Conservation (phyloP, 1,140 invertebrate species). For the Bombus superbus region DNA sequence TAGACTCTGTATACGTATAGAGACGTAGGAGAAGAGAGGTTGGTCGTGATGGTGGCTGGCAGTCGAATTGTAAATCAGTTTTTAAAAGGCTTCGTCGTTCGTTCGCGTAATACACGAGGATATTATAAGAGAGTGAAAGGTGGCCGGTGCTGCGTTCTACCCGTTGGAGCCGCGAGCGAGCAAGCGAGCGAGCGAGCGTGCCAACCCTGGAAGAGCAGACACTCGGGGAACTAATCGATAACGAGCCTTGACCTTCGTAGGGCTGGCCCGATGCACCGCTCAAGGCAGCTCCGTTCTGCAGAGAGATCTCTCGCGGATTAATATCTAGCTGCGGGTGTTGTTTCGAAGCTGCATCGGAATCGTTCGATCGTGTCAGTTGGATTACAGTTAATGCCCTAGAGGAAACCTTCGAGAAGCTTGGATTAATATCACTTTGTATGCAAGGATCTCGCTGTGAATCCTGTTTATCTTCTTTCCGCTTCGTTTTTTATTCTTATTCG, state of each 20-base stretch:
- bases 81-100: constrained; percentile 36
- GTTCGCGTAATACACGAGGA: constrained; percentile 34
- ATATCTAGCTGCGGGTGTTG: constrained; percentile 10
- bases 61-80: constrained; percentile 46
- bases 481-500: not conserved
- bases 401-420: not conserved
- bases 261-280: constrained; percentile 49
- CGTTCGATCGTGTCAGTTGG: not conserved
- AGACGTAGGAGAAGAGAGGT: not conserved
- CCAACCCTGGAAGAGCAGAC: constrained; percentile 33
- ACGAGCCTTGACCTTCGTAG: constrained; percentile 74
- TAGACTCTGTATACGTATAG: not conserved
- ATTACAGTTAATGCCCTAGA: constrained; percentile 1
- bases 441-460: not conserved
- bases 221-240: constrained; percentile 67
- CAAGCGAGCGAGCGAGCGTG: constrained; percentile 2
- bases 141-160: not conserved
- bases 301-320: constrained; percentile 30
- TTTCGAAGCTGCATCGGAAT: not conserved
- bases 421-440: not conserved
- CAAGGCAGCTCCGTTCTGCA: constrained; percentile 16
- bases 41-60: not conserved
- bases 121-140: not conserved
- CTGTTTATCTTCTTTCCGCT: not conserved
- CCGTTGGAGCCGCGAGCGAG: not conserved